Conservation (phyloP, 2,888 invertebrate genomes). For the Cordylochernes scorpioides region DNA sequence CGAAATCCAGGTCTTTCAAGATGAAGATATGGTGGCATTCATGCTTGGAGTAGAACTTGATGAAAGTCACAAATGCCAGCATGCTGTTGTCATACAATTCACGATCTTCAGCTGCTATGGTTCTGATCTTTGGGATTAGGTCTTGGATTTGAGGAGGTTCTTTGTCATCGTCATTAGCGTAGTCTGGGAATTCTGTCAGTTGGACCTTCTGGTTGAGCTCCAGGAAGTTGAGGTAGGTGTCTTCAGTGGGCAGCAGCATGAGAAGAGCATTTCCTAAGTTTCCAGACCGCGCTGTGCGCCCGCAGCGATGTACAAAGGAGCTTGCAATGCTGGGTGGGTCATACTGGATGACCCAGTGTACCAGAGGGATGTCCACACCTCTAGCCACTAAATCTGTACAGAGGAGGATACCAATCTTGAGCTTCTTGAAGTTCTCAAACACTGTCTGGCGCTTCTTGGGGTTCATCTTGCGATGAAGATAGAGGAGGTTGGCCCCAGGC, state of each 20-base stretch:
- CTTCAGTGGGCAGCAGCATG: slow-evolving; percentile 56
- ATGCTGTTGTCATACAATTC: slow-evolving; percentile 58
- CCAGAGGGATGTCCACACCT: slow-evolving; percentile 83
- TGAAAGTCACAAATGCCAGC: slow-evolving; percentile 77
- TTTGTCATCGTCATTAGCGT: background rate
- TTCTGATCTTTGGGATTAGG: background rate
- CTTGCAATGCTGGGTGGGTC: slow-evolving; percentile 66
- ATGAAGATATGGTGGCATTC: slow-evolving; percentile 68
- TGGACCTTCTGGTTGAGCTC: slow-evolving; percentile 61
- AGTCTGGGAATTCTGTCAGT: too few species aligned
- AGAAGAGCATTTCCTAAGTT: slow-evolving; percentile 59
- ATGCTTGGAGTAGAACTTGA: slow-evolving; percentile 78
- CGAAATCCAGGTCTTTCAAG: slow-evolving; percentile 61
- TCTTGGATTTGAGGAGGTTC: too few species aligned
- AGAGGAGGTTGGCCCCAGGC: slow-evolving; percentile 30
- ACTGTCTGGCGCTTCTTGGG: slow-evolving; percentile 50
- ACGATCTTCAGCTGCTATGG: slow-evolving; percentile 4
- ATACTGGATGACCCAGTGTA: slow-evolving; percentile 94
- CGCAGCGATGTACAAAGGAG: slow-evolving; percentile 78
- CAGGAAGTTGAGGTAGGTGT: slow-evolving; percentile 66
- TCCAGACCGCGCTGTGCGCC: slow-evolving; percentile 76
- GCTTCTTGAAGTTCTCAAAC: slow-evolving; percentile 47
- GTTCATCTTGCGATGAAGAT: slow-evolving; percentile 89
- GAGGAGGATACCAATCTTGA: slow-evolving; percentile 38
- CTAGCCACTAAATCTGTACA: slow-evolving; percentile 92